Percentiles rank a stretch among this genome's conserved stretches.
Evolutionary conservation across 92 coral and sea anemone species (phyloP).

Genomic region (Scolanthus callimorphus): DNA sequence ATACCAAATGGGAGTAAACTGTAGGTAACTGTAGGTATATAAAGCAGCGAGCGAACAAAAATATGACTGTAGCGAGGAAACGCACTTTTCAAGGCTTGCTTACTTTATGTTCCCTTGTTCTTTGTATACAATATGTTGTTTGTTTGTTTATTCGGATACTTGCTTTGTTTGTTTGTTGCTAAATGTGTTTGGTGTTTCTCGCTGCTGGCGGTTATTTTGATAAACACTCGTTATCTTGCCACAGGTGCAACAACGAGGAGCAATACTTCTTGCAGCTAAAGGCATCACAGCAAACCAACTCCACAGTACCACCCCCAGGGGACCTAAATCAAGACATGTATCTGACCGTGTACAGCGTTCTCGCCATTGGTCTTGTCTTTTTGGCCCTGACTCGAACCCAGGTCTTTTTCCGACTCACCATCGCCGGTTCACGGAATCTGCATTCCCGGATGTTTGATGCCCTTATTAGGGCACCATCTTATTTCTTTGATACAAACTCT

Average conservation of each 20-base stretch:
- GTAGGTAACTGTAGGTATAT: too few species aligned
- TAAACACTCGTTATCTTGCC: too few species aligned
- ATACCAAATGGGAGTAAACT: too few species aligned
- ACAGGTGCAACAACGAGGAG: slow-evolving; percentile 62
- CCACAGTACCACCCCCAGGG: slow-evolving; percentile 24
- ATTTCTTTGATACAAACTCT: slow-evolving; percentile 60
- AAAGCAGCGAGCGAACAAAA: too few species aligned
- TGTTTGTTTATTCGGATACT: too few species aligned
- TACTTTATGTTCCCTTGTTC: too few species aligned
- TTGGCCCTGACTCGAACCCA: slow-evolving; percentile 35
- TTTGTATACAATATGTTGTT: too few species aligned
- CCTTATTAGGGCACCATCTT: slow-evolving; percentile 43
- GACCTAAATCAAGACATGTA: slow-evolving; percentile 23
- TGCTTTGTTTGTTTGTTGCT: too few species aligned
- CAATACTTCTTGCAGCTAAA: slow-evolving; percentile 11
- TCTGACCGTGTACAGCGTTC: slow-evolving; percentile 42
- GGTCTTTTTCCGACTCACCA: slow-evolving; percentile 37
- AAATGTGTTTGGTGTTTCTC: too few species aligned
- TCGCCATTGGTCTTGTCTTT: slow-evolving; percentile 38
- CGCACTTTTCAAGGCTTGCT: too few species aligned
- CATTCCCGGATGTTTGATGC: slow-evolving; percentile 46
- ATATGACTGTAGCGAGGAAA: too few species aligned
- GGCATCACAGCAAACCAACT: slow-evolving; percentile 3
- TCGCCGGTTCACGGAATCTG: slow-evolving; percentile 45
- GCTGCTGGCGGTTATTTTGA: too few species aligned